Evolutionary conservation across 2,888 invertebrate species (phyloP).

Genomic region (Cheilosia vernalis): DNA sequence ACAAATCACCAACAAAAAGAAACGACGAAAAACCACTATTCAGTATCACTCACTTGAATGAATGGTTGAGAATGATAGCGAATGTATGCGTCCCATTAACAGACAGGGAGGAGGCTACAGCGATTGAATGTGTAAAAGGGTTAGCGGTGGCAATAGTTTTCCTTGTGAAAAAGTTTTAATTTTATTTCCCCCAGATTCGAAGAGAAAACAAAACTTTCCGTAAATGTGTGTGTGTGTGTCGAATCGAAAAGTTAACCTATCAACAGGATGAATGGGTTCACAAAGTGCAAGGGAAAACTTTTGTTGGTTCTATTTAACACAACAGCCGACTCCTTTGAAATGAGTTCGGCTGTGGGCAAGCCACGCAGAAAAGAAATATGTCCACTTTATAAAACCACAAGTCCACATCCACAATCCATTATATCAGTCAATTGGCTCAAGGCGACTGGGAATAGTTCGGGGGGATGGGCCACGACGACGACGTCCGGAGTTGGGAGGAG

Average conservation of each 20-base stretch:
- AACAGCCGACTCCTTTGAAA: neutral
- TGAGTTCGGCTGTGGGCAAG: constrained; percentile 10
- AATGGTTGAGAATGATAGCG: neutral
- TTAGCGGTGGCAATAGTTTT: neutral
- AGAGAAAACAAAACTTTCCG: constrained; percentile 25
- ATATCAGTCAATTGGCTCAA: constrained; percentile 68
- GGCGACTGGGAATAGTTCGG: constrained; percentile 33
- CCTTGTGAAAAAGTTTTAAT: constrained; percentile 42
- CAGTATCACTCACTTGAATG: constrained; percentile 22
- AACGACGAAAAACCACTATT: neutral
- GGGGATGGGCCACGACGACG: neutral
- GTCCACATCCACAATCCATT: constrained; percentile 63
- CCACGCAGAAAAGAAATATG: constrained; percentile 44
- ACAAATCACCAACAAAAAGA: constrained; percentile 16
- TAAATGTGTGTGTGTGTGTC: constrained; percentile 27
- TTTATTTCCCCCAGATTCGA: constrained; percentile 30
- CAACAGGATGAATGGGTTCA: constrained; percentile 56
- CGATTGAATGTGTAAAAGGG: constrained; percentile 1
- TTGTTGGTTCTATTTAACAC: constrained; percentile 29
- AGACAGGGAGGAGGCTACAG: neutral
- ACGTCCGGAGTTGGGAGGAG: constrained; percentile 47
- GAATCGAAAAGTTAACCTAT: constrained; percentile 68
- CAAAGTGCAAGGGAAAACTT: constrained; percentile 67
- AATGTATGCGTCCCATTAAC: constrained; percentile 9
- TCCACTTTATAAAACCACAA: constrained; percentile 61